Conservation (phyloP, 2,113 vertebrate species). For the Rhea pennata region DNA sequence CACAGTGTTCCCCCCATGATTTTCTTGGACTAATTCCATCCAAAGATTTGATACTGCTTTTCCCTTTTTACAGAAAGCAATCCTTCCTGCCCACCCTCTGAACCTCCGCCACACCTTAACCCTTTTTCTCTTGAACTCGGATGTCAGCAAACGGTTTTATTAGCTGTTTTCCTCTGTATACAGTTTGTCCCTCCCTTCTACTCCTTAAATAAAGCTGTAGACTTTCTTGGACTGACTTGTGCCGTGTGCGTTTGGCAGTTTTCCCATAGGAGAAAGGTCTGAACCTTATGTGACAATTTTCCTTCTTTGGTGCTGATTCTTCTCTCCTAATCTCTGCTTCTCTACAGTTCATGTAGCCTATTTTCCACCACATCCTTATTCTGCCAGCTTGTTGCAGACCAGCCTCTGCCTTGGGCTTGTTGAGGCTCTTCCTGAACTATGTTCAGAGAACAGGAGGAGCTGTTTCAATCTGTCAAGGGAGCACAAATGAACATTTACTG, state of each 20-base stretch:
- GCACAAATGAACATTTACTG: background rate
- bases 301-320: background rate
- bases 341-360: background rate
- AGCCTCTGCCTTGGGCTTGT: background rate
- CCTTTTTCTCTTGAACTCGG: background rate
- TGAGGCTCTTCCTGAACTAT: background rate
- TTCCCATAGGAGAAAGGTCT: background rate
- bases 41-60: background rate
- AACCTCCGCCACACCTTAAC: background rate
- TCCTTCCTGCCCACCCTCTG: too few relatives aligned
- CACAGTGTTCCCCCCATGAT: background rate
- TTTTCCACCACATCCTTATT: background rate
- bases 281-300: background rate
- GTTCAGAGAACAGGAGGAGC: background rate
- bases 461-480: background rate
- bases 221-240: background rate
- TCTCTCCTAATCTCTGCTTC: background rate
- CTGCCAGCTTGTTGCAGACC: background rate
- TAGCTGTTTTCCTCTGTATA: background rate
- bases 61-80: background rate
- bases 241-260: background rate
- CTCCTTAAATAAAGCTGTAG: rapidly evolving
- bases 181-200: background rate
- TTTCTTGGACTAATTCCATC: background rate
- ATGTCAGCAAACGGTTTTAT: background rate